Evolutionary conservation across 92 coral and sea anemone genomes (phyloP).

Genomic region (Parazoanthus atlanticus): DNA sequence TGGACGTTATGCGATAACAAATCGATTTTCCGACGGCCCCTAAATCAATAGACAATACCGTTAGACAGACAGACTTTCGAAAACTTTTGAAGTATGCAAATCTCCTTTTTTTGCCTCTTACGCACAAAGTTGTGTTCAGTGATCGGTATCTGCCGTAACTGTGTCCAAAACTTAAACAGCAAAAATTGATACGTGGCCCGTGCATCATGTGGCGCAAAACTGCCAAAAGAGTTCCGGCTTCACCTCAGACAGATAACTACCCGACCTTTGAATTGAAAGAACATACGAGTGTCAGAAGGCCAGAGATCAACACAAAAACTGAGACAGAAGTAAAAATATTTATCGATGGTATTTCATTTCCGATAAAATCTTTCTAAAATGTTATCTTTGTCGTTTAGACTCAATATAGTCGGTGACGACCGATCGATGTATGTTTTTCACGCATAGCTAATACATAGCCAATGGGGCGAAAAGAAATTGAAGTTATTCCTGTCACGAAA

Average conservation of each 20-base stretch:
- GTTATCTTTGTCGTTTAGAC: not conserved
- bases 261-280: no score
- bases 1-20: no score
- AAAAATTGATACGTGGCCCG: not conserved
- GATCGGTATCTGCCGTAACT: not conserved
- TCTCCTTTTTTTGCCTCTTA: no score
- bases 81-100: no score
- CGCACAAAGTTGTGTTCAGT: no score
- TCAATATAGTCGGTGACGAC: not conserved
- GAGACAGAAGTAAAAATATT: conserved; percentile 19
- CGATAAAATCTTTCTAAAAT: not conserved
- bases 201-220: not conserved
- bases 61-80: no score
- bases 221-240: not conserved
- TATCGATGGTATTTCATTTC: not conserved
- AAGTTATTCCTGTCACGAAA: conserved; percentile 14
- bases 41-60: no score
- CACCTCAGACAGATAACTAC: not conserved
- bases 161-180: no score
- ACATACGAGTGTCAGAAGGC: not conserved
- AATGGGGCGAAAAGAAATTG: conserved; percentile 2
- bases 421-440: not conserved
- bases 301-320: not conserved
- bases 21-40: no score
- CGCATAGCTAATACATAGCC: not conserved